Conservation (phyloP, 2,888 invertebrate species). For the Camponotus fellah region DNA sequence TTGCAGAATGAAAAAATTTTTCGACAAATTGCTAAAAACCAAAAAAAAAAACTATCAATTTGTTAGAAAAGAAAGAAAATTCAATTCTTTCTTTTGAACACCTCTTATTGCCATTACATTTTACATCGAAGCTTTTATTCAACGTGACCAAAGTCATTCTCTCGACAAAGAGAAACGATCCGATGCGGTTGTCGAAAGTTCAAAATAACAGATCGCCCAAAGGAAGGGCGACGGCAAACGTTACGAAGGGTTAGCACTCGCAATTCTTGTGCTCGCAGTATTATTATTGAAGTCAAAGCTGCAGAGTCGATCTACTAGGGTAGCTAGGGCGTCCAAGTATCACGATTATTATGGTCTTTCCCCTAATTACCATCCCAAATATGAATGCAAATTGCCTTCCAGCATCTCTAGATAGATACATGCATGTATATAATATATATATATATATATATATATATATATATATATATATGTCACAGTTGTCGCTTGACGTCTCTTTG, state of each 20-base stretch:
- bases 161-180: conserved; percentile 51
- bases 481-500: conserved; percentile 78
- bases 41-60: conserved; percentile 25
- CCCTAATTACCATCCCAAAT: conserved; percentile 85
- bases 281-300: conserved; percentile 74
- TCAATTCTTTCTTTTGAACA: conserved; percentile 11
- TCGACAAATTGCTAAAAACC: background rate
- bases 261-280: conserved; percentile 56
- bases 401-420: conserved; percentile 67
- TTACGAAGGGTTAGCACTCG: conserved; percentile 45
- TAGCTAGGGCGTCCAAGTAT: conserved; percentile 70
- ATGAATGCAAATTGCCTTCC: conserved; percentile 82
- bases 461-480: conserved; percentile 71
- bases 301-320: conserved; percentile 67
- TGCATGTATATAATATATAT: conserved; percentile 25
- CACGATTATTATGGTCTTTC: conserved; percentile 82
- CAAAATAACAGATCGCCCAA: conserved; percentile 68
- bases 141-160: conserved; percentile 34
- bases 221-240: conserved; percentile 48
- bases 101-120: conserved; percentile 30
- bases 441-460: conserved; percentile 1
- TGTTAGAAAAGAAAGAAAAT: conserved; percentile 15
- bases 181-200: conserved; percentile 71
- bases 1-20: background rate
- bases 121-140: conserved; percentile 8